These are phyloP conservation scores for Larimichthys polyactis DNA, from an alignment of 2,113 vertebrate genomes.

Conservation along the genomic window DNA sequence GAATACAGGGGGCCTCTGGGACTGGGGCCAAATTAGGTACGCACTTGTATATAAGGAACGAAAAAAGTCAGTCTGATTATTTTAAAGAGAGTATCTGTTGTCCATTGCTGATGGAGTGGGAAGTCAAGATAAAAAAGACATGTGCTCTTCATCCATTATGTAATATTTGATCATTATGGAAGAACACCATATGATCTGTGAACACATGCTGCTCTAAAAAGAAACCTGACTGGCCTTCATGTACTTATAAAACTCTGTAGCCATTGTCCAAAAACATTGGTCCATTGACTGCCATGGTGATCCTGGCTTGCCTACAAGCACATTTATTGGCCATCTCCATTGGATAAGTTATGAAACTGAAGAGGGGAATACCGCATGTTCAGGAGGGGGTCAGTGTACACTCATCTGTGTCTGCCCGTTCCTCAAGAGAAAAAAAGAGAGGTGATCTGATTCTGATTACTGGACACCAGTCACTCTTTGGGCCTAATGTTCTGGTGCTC, in stretches of 20 bases:
- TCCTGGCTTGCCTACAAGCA: conserved; percentile 15
- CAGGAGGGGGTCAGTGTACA: conserved; percentile 2
- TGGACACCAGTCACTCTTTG: conserved; percentile 32
- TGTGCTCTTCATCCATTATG: conserved; percentile 19
- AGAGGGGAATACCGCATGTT: conserved; percentile 47
- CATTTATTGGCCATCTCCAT: conserved; percentile 19
- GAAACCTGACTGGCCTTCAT: conserved; percentile 25
- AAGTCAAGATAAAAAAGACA: not conserved
- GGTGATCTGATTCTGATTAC: conserved; percentile 65
- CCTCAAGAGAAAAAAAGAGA: conserved; percentile 42
- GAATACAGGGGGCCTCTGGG: conserved; percentile 27
- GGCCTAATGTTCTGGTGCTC: conserved; percentile 30
- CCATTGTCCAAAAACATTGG: conserved; percentile 30
- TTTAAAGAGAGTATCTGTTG: not conserved
- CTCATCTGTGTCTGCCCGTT: conserved; percentile 52
- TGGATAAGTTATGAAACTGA: conserved; percentile 42
- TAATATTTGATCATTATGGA: conserved; percentile 55
- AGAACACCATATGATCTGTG: conserved; percentile 23
- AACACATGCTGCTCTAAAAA: conserved; percentile 26
- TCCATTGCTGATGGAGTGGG: not conserved
- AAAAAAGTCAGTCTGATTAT: not conserved
- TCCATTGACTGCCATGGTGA: conserved; percentile 17
- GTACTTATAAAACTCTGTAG: conserved; percentile 21
- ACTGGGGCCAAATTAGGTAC: conserved; percentile 12
- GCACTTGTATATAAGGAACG: not conserved